Evolutionary conservation across 2,888 invertebrate genomes (phyloP), one percentile per base, ranked within the genome.

Genomic region (Nephrotoma flavescens): DNA sequence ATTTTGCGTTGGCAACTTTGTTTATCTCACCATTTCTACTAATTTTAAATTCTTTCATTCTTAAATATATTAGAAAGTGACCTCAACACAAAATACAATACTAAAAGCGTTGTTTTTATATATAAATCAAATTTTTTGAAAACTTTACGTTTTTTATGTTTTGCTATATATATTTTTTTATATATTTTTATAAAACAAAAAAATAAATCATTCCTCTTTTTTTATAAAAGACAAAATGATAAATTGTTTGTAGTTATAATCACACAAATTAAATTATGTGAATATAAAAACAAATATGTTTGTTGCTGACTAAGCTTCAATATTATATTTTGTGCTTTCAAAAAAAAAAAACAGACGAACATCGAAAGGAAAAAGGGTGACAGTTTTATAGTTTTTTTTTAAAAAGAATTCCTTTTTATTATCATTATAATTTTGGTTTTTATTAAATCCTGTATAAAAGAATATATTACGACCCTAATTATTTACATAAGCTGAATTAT

Each of bases 401-500:
- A 71, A 31, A 71, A 71, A 71, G 71, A 71, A 31, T 71, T 9
- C 71, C 31, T 31, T 71, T 71, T 71, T 71, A 71, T 71, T 71
- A 71, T 71, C 71, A 71, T 71, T 71, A 71, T 71, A 71, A 71
- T 71, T 71, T 71, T 71, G 71, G 71, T 71, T 84, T 84, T 42
- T 84, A 84, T 84, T 42, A 84, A 84, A 84, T 41, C 42, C 41
- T 84, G 15, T 84, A 42, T 84, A 41, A 84, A 84, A 42, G 84
- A 42, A 84, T 84, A 86, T 86, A 45, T 86, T 86, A 19, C 86
- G 86, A 86, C 86, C 86, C 86, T 86, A 86, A 86, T 86, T 86
- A 86, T 86, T 86, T 86, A 86, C 45, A 47, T 45, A 45, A 86
- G 71, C 71, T 71, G 71, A 71, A 71, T 71, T 52, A 52, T 52